Evolutionary conservation across 64 coral and sea anemone species (phyloP).

Genomic region (Exaiptasia diaphana): DNA sequence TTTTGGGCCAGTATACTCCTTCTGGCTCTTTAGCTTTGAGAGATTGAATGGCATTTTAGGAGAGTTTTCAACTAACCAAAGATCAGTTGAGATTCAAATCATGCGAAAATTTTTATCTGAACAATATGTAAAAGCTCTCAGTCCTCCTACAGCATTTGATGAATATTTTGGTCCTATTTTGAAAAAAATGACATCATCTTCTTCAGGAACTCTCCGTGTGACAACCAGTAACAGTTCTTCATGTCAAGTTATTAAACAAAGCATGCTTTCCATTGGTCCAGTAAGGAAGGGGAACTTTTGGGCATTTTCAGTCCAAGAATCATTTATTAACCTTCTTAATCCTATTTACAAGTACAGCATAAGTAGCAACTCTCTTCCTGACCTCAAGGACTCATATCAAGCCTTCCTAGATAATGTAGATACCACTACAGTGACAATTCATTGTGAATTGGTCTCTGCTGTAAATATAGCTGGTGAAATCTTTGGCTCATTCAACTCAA

Average conservation of each 20-base stretch:
- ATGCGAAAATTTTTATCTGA: slow-evolving; percentile 64
- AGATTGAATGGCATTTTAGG: slow-evolving; percentile 59
- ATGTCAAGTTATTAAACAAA: slow-evolving; percentile 12
- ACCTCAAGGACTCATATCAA: too few relatives aligned
- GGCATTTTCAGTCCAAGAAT: background rate
- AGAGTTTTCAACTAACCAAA: slow-evolving; percentile 54
- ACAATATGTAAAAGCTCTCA: slow-evolving; percentile 38
- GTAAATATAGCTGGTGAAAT: background rate
- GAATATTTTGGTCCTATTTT: slow-evolving; percentile 33
- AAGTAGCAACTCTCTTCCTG: too few relatives aligned
- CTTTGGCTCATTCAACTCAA: background rate
- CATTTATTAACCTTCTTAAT: background rate
- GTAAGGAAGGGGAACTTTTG: background rate
- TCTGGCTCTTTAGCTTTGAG: slow-evolving; percentile 57
- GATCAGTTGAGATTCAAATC: slow-evolving; percentile 49
- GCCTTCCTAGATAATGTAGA: too few relatives aligned
- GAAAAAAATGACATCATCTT: slow-evolving; percentile 15
- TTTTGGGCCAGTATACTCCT: slow-evolving; percentile 44
- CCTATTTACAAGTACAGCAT: slow-evolving; percentile 13
- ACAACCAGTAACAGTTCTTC: slow-evolving; percentile 5
- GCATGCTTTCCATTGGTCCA: slow-evolving; percentile 30
- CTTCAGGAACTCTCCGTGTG: slow-evolving; percentile 21
- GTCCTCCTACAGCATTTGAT: slow-evolving; percentile 16
- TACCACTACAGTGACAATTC: too few relatives aligned
- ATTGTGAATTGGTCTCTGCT: too few relatives aligned